Conservation (phyloP, 2,113 vertebrate species). For the Phainopepla nitens region DNA sequence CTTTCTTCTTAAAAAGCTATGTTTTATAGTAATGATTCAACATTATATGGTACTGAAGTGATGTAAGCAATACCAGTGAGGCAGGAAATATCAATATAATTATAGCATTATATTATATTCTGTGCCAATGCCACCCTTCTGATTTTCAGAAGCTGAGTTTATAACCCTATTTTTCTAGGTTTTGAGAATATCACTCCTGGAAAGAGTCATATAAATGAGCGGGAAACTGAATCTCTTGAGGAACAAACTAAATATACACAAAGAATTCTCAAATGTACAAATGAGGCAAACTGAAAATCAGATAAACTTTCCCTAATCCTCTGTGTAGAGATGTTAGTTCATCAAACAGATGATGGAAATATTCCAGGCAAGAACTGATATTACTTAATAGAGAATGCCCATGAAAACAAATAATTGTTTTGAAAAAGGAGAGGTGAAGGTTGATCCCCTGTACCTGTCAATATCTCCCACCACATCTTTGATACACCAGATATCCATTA, state of each 20-base stretch:
- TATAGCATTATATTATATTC: not conserved
- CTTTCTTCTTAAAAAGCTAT: not conserved
- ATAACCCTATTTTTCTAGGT: not conserved
- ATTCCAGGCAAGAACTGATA: not conserved
- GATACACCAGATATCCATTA: not conserved
- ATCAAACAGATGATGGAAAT: not conserved
- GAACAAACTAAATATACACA: not conserved
- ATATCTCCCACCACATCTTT: constrained; percentile 1
- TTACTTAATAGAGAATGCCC: not conserved
- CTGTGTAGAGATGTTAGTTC: not conserved
- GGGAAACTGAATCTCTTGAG: not conserved
- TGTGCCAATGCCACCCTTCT: not conserved
- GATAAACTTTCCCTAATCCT: not conserved
- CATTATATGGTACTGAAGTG: not conserved
- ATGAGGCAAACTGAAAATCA: not conserved
- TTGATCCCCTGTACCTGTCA: not conserved
- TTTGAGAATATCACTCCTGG: not conserved
- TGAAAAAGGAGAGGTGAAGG: not conserved
- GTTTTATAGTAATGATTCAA: not conserved
- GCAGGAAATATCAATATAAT: not conserved
- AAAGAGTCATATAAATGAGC: not conserved
- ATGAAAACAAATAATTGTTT: not conserved
- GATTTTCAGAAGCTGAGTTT: not conserved
- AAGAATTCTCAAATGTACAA: not conserved
- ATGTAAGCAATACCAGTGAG: not conserved